Conservation (phyloP, 2,888 invertebrate species). For the Heteromurus nitidus region DNA sequence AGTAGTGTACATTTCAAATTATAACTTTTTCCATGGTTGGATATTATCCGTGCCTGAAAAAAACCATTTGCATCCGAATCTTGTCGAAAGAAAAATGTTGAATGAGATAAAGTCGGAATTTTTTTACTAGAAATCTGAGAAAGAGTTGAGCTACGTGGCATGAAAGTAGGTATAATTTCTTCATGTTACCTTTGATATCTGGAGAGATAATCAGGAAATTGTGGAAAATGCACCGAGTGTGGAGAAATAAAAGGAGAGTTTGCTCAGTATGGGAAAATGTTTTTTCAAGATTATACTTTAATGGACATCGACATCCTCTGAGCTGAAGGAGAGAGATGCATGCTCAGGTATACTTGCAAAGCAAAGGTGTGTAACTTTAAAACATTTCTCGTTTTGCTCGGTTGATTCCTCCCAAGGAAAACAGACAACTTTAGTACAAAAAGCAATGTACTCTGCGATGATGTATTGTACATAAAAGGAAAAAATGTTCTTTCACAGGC, state of each 20-base stretch:
- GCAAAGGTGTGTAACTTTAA: not conserved
- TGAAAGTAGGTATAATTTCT: not conserved
- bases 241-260: not conserved
- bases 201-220: conserved; percentile 55
- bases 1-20: too few species aligned
- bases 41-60: too few species aligned
- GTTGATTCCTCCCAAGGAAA: conserved; percentile 20
- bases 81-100: too few species aligned
- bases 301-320: too few species aligned
- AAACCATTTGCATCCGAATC: too few species aligned
- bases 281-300: not conserved
- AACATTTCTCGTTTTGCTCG: conserved; percentile 28
- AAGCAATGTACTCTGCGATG: too few species aligned
- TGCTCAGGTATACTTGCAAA: not conserved
- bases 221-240: conserved; percentile 53
- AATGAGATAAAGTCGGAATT: too few species aligned
- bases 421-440: too few species aligned
- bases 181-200: conserved; percentile 24
- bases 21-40: too few species aligned
- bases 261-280: conserved; percentile 12
- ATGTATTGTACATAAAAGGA: not conserved
- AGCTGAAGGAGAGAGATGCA: too few species aligned
- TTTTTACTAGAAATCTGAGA: too few species aligned
- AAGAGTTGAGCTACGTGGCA: not conserved
- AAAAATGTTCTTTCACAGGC: conserved; percentile 8